These are phyloP conservation scores for Tiphia femorata DNA, from an alignment of 2,888 invertebrate genomes.

Conservation along the genomic window DNA sequence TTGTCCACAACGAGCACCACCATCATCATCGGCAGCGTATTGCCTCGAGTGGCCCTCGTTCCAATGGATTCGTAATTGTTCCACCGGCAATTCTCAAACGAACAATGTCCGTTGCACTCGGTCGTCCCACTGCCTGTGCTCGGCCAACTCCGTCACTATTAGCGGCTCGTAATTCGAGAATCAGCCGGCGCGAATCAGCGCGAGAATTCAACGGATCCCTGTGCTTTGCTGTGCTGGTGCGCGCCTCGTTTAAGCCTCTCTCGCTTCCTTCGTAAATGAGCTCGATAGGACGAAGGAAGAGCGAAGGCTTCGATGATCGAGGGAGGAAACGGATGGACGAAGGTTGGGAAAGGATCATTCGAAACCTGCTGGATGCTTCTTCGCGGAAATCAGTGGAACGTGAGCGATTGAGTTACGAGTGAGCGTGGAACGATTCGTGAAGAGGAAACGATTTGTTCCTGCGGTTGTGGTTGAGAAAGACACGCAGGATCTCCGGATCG, in stretches of 20 bases:
- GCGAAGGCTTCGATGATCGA: too few species aligned
- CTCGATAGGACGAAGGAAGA: too few species aligned
- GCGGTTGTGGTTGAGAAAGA: too few species aligned
- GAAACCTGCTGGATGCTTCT: too few species aligned
- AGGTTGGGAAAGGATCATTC: too few species aligned
- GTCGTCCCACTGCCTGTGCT: not conserved
- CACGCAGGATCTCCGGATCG: too few species aligned
- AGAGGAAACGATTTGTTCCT: too few species aligned
- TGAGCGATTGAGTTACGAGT: too few species aligned
- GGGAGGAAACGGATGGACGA: too few species aligned
- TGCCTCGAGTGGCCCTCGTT: constrained; percentile 32
- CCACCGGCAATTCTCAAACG: constrained; percentile 26
- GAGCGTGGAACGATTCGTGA: too few species aligned
- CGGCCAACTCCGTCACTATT: constrained; percentile 3
- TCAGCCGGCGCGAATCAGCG: constrained; percentile 1
- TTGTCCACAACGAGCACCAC: too few species aligned
- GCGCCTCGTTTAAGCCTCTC: not conserved
- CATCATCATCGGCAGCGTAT: constrained; percentile 29
- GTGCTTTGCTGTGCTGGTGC: not conserved
- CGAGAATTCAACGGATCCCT: not conserved
- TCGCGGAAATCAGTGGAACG: too few species aligned
- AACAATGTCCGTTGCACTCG: constrained; percentile 27
- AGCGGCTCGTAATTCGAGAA: constrained; percentile 11
- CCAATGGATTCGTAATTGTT: constrained; percentile 31
- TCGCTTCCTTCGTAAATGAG: not conserved